Evolutionary conservation across 2,888 invertebrate species (phyloP).

Genomic region (Sturmia bella): DNA sequence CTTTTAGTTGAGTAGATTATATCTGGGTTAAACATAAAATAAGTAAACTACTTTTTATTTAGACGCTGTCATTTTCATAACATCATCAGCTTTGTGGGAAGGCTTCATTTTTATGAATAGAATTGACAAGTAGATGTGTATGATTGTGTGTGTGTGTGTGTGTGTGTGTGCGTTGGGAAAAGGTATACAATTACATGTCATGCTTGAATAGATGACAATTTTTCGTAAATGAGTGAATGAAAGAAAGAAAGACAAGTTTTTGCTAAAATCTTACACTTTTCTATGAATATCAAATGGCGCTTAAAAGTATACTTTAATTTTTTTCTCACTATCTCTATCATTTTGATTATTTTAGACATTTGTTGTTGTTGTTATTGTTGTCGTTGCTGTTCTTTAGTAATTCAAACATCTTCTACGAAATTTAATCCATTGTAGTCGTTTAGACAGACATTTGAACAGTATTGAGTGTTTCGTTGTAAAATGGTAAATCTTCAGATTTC

Average conservation of each 20-base stretch:
- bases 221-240: no score
- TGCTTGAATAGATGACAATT: slow-evolving; percentile 5
- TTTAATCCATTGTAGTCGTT: slow-evolving; percentile 45
- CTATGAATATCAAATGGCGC: slow-evolving; percentile 30
- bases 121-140: slow-evolving; percentile 21
- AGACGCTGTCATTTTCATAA: slow-evolving; percentile 1
- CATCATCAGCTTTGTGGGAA: not conserved
- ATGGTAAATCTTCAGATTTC: slow-evolving; percentile 1
- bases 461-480: slow-evolving; percentile 14
- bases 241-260: not conserved
- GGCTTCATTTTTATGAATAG: not conserved
- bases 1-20: slow-evolving; percentile 38
- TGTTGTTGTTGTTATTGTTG: not conserved
- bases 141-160: no score
- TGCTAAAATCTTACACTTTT: slow-evolving; percentile 23
- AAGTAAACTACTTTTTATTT: slow-evolving; percentile 16
- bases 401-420: slow-evolving; percentile 15
- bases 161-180: not conserved
- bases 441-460: slow-evolving; percentile 47
- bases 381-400: no score
- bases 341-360: not conserved
- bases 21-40: slow-evolving; percentile 52
- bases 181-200: slow-evolving; percentile 34
- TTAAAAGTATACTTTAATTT: slow-evolving; percentile 49
- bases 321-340: slow-evolving; percentile 14